Percentiles rank a stretch among this genome's conserved stretches.
These are phyloP conservation scores for Parnassius apollo DNA, from an alignment of 2,888 invertebrate species.

Conservation along the genomic window DNA sequence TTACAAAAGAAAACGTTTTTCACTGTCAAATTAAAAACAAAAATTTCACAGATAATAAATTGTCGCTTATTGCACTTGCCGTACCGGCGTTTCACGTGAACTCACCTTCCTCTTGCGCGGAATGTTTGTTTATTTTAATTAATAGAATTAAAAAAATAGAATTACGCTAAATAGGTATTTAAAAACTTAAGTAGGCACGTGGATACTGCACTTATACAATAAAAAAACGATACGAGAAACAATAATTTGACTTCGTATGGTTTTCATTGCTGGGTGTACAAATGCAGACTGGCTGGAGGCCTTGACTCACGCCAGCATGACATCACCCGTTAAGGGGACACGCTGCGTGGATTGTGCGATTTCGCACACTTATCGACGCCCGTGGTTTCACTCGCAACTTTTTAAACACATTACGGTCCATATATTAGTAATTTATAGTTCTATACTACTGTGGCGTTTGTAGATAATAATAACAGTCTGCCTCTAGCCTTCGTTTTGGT, in stretches of 20 bases:
- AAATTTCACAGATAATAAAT: slow-evolving; percentile 2
- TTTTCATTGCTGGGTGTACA: slow-evolving; percentile 67
- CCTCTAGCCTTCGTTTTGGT: no score
- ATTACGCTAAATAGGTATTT: slow-evolving; percentile 28
- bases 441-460: no score
- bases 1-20: neutral
- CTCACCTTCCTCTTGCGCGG: slow-evolving; percentile 78
- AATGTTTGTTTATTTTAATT: slow-evolving; percentile 59
- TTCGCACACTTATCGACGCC: slow-evolving; percentile 8
- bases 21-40: neutral
- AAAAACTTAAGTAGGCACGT: slow-evolving; percentile 57
- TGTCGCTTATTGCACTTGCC: slow-evolving; percentile 24
- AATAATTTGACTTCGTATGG: slow-evolving; percentile 46
- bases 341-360: slow-evolving; percentile 11
- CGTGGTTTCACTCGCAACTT: slow-evolving; percentile 5
- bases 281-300: slow-evolving; percentile 53
- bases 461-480: no score
- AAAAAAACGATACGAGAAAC: slow-evolving; percentile 48
- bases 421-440: neutral
- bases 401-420: neutral
- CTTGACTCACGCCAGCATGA: slow-evolving; percentile 54
- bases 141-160: slow-evolving; percentile 36
- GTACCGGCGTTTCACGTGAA: slow-evolving; percentile 32
- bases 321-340: slow-evolving; percentile 52
- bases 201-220: slow-evolving; percentile 60